phyloP scores from a whole-genome alignment of 1,140 invertebrate species.

The Gryllus bimaculatus region DNA sequence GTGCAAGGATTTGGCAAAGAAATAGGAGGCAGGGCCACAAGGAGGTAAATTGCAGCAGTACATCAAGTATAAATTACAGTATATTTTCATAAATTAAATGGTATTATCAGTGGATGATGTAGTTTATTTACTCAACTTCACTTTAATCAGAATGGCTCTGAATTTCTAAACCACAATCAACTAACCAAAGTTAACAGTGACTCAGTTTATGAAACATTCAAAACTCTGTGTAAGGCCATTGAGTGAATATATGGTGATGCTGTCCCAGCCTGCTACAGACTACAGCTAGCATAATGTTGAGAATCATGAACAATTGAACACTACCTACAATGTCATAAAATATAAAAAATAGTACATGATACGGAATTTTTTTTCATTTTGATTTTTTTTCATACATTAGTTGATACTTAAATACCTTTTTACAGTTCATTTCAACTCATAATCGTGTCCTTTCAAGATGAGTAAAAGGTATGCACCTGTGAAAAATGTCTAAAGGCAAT shows the following conservation, averaged over 20 bases:
- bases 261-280: slow-evolving; percentile 14
- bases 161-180: slow-evolving; percentile 10
- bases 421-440: slow-evolving; percentile 14
- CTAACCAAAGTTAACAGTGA: slow-evolving; percentile 13
- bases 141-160: background rate
- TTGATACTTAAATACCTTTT: slow-evolving; percentile 14
- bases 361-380: slow-evolving; percentile 15
- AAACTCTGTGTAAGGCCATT: slow-evolving; percentile 21
- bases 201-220: slow-evolving; percentile 14
- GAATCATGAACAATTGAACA: slow-evolving; percentile 19
- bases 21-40: background rate
- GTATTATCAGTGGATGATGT: background rate
- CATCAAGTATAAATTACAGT: background rate
- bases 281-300: slow-evolving; percentile 16
- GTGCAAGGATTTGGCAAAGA: no score
- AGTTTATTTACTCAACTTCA: background rate
- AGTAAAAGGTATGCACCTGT: slow-evolving; percentile 6
- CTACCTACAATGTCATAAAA: slow-evolving; percentile 19
- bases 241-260: slow-evolving; percentile 18
- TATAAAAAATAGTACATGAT: slow-evolving; percentile 22
- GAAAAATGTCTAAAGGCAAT: slow-evolving; percentile 1
- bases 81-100: slow-evolving; percentile 3
- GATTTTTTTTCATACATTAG: slow-evolving; percentile 11
- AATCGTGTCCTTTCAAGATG: background rate
- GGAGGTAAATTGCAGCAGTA: background rate